Evolutionary conservation across 2,797 vertebrate genomes (phyloP), one percentile per base, ranked within the genome.

Genomic region (Chaetophractus vellerosus): DNA sequence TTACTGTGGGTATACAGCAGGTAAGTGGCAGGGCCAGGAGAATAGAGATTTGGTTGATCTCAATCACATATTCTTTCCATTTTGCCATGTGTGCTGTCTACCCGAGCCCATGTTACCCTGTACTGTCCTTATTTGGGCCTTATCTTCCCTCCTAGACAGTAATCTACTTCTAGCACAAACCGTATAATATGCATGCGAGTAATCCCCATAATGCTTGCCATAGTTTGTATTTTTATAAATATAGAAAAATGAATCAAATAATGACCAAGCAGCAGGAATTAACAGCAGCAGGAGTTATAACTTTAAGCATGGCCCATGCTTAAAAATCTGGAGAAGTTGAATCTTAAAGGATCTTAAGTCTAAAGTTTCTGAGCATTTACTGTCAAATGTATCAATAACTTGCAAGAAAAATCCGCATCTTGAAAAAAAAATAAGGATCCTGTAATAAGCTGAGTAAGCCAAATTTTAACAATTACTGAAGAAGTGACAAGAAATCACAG

Each of bases 401-500:
- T 78, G 7, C 31, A 84, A 88, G 28, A 83, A 96, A 75, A 75
- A 11, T 24, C 41, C 79, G 10, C 45, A 45, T 87, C 36, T 93
- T 90, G 2, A 52, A 94, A 91, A 68, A 79, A 68, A 45, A 24
- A 9, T 3, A 45, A 45, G 1, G 26, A 24, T 75, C 92, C 14
- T 1, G 11, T 69, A 63, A 74, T 75, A 80, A 93, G 50, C 64
- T 48, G 84, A 96, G 69, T 59, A 88, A 92, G 85, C 78, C 81
- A 76, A 74, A 82, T 80, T 95, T 97, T 90, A 78, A 41, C 19
- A 71, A 92, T 92, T 96, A 85, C 76, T 31, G 24, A 95, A 63
- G 55, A 96, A 96, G 90, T 96, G 86, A 66, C 31, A 88, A 88
- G 66, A 95, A 86, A 83, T 88, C 92, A 50, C 74, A 75, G 31